Base-by-base conservation (phyloP, 2,113 vertebrate species). In the Caranx melampygus region DNA sequence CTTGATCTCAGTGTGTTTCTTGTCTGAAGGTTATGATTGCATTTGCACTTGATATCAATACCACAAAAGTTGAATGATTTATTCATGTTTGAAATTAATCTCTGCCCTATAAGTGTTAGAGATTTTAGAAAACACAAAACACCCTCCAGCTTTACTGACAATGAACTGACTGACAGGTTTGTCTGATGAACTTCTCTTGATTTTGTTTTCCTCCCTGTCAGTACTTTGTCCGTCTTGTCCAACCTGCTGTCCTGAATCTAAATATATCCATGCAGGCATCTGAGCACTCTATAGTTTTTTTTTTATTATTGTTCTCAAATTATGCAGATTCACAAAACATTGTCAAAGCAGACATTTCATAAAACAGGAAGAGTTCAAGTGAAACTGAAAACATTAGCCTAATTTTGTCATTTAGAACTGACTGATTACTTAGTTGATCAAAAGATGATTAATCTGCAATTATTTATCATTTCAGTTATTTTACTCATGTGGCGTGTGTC, bases 181-280 rank as follows among this genome's bases (percentile, higher is more conserved):
- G 52, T 18, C 11, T n/a, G 64, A 64, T 45, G 47, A 59, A 44
- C 69, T 16, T 18, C 11, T 6, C 34, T 20, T 57, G 18, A 35
- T 35, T 42, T 55, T 49, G 60, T 70, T 74, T 70, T 47, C 52
- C 47, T 55, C 34, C 14, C 62, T 61, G 69, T 81, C 78, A 75
- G 14, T 81, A 18, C 26, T 76, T 68, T 72, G 72, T 76, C 54
- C 55, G 18, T 83, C 37, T 69, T 21, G 44, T 44, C 14, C 35
- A 49, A 49, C 47, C 4, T 5, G 15, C 70, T 42, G 18, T 49
- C 21, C 66, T 82, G 79, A 79, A 86, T 79, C 33, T 47, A 16
- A 83, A 79, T 34, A 20, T 34, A 20, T 0, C 21, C 34, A 15
- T 1, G 31, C 31, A 11, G 16, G 11, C 18, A 47, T 69, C 33